phyloP scores from a whole-genome alignment of 1,140 invertebrate genomes.

The Euura lappo region DNA sequence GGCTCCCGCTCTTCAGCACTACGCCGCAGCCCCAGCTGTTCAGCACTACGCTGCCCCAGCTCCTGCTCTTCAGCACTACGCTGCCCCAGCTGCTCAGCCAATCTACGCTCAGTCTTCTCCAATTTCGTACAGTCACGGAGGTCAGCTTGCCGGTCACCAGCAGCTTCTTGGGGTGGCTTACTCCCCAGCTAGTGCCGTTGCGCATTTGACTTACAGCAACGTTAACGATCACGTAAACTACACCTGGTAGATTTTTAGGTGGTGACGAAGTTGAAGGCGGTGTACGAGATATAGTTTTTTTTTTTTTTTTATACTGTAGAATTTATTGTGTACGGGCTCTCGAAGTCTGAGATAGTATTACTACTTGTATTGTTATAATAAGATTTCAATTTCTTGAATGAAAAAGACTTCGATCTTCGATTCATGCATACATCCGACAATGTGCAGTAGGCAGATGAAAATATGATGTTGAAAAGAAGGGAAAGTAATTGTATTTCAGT shows the following conservation, averaged over 20 bases:
- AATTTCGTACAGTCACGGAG: constrained; percentile 28
- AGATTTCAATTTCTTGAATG: too few relatives aligned
- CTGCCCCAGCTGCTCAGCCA: constrained; percentile 29
- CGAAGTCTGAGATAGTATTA: too few relatives aligned
- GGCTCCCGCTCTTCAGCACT: constrained; percentile 33
- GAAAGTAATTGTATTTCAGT: too few relatives aligned
- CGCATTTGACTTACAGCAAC: constrained; percentile 40
- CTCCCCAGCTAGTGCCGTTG: constrained; percentile 33
- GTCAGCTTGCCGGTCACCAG: constrained; percentile 23
- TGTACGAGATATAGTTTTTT: too few relatives aligned
- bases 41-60: constrained; percentile 17
- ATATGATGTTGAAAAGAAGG: too few relatives aligned
- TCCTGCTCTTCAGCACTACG: constrained; percentile 12
- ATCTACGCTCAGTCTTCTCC: constrained; percentile 37
- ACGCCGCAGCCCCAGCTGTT: constrained; percentile 28
- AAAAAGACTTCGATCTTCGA: too few relatives aligned
- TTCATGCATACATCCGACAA: too few relatives aligned
- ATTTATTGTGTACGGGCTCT: too few relatives aligned
- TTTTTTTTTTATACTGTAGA: too few relatives aligned
- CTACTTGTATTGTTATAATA: too few relatives aligned
- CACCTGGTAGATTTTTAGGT: constrained; percentile 30
- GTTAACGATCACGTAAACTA: constrained; percentile 35
- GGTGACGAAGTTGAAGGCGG: background rate
- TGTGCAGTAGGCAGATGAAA: too few relatives aligned
- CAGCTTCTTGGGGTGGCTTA: constrained; percentile 45